Evolutionary conservation across 2,113 vertebrate species (phyloP).

Genomic region (Laticauda colubrina): DNA sequence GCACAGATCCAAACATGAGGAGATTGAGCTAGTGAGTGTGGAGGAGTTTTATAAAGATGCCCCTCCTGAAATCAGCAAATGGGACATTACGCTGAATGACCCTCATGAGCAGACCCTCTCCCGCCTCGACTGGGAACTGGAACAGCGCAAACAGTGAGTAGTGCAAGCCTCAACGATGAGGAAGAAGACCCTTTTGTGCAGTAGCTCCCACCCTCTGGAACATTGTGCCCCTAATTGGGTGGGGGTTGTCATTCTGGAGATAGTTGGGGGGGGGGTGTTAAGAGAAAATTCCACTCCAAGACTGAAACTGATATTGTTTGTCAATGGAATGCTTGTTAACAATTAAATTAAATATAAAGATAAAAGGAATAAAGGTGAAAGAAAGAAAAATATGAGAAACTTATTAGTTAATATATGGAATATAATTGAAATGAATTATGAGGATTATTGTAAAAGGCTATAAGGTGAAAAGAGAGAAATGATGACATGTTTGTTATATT

Average conservation of each 20-base stretch:
- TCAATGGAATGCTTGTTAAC: no score
- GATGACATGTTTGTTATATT: no score
- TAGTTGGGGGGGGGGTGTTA: no score
- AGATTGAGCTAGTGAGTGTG: constrained; percentile 90
- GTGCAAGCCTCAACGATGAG: accelerated
- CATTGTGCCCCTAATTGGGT: not conserved
- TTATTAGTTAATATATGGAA: no score
- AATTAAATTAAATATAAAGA: no score
- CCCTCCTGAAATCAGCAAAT: constrained; percentile 85
- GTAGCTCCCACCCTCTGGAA: not conserved
- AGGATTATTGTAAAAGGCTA: no score
- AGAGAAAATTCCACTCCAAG: no score
- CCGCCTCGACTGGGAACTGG: constrained; percentile 97
- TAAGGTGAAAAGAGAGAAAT: no score
- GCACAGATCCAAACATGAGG: constrained; percentile 92
- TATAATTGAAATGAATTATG: no score
- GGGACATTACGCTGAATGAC: constrained; percentile 81
- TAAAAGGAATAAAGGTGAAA: no score
- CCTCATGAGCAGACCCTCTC: constrained; percentile 94
- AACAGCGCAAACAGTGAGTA: constrained; percentile 91
- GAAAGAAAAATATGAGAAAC: no score
- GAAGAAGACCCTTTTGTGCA: not conserved
- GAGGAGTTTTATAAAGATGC: constrained; percentile 91
- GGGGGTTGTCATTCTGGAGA: not conserved
- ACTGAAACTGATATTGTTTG: no score